Percentiles rank a stretch among this genome's conserved stretches.
Evolutionary conservation across 2,797 vertebrate species (phyloP).

Genomic region (Channallabes apus): DNA sequence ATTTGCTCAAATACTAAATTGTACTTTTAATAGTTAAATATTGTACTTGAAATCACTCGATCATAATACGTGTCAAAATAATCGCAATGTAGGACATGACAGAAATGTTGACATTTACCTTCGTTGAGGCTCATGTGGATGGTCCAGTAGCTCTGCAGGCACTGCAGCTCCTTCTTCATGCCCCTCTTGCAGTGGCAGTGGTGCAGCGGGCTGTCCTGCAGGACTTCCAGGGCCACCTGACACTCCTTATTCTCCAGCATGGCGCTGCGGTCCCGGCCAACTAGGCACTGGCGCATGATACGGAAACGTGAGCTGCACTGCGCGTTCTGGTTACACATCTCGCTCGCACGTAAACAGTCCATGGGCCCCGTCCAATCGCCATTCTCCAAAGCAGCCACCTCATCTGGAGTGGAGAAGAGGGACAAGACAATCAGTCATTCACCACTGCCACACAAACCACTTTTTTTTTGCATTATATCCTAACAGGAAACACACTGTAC

Average conservation of each 20-base stretch:
- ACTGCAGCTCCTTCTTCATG: constrained; percentile 95
- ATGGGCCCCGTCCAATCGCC: constrained; percentile 55
- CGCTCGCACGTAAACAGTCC: constrained; percentile 91
- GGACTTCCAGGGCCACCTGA: constrained; percentile 87
- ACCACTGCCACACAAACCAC: background rate
- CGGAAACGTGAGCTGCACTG: constrained; percentile 93
- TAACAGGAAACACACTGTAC: background rate
- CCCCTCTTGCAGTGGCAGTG: constrained; percentile 89
- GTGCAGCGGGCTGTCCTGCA: constrained; percentile 88
- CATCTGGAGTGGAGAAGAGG: constrained; percentile 67
- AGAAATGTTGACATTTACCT: constrained; percentile 67
- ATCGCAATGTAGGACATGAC: background rate
- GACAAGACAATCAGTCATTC: background rate
- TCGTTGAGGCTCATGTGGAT: constrained; percentile 88
- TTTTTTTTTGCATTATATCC: background rate
- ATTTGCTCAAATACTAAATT: no score
- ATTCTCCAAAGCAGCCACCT: constrained; percentile 62
- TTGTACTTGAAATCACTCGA: no score
- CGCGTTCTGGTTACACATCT: constrained; percentile 86
- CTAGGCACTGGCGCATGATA: constrained; percentile 92
- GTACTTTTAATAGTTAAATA: no score
- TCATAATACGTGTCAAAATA: no score
- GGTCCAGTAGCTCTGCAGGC: constrained; percentile 95
- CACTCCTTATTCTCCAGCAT: constrained; percentile 93
- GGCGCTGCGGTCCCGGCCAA: constrained; percentile 83